A percentile compares a stretch with the other conserved stretches of the same genome.
These are phyloP conservation scores for Callinectes sapidus DNA, from an alignment of 2,888 invertebrate genomes.

Conservation along the genomic window DNA sequence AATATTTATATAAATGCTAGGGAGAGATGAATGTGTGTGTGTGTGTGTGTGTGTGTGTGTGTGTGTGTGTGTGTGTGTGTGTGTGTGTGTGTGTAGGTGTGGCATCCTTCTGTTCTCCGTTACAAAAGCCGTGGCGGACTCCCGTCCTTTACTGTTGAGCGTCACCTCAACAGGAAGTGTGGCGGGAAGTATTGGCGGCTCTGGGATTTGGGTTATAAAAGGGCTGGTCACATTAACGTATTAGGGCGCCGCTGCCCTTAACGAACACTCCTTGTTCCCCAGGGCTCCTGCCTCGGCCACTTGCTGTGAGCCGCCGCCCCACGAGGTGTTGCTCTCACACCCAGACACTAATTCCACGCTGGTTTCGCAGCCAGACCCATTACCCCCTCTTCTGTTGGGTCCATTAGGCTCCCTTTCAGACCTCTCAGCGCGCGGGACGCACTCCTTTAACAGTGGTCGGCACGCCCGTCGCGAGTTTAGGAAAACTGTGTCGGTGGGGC, in stretches of 20 bases:
- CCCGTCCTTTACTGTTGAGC: not conserved
- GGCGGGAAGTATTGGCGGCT: conserved; percentile 26
- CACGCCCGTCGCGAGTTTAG: conserved; percentile 45
- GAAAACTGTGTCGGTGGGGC: not conserved
- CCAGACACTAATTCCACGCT: conserved; percentile 47
- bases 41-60: not conserved
- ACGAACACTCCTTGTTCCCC: conserved; percentile 54
- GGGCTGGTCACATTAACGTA: conserved; percentile 60
- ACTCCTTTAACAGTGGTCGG: conserved; percentile 52
- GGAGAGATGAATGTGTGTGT: not conserved
- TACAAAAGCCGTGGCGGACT: not conserved
- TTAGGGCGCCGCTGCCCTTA: conserved; percentile 42
- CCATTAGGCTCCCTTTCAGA: conserved; percentile 55
- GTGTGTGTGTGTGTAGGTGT: not conserved
- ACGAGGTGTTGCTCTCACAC: conserved; percentile 50
- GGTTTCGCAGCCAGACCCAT: conserved; percentile 43
- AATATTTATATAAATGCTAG: no score
- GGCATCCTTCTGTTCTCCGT: not conserved
- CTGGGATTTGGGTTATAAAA: conserved; percentile 25
- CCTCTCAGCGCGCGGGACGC: conserved; percentile 19
- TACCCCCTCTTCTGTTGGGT: conserved; percentile 42
- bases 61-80: not conserved
- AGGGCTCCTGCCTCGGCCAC: not conserved
- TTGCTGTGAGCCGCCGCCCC: conserved; percentile 27
- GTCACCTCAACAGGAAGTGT: conserved; percentile 40